phyloP scores from a whole-genome alignment of 2,888 invertebrate species.

The Eupithecia abbreviata region DNA sequence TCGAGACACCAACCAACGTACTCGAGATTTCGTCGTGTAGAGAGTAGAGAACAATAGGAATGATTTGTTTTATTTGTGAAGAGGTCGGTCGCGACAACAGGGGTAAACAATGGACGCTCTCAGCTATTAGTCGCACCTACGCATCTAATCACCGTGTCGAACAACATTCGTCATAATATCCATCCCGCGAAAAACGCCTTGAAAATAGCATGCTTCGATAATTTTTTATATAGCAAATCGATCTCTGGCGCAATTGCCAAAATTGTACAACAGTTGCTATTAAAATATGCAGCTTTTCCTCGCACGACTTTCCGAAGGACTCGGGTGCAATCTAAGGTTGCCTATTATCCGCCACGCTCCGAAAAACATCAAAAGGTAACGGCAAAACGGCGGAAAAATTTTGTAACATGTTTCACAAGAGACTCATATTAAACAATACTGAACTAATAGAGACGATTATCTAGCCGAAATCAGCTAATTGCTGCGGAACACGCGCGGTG shows the following conservation, averaged over 20 bases:
- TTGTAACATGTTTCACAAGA: constrained; percentile 80
- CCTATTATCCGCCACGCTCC: constrained; percentile 83
- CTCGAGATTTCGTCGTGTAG: constrained; percentile 39
- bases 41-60: constrained; percentile 59
- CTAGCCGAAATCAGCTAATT: constrained; percentile 79
- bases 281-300: constrained; percentile 80
- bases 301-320: constrained; percentile 77
- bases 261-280: constrained; percentile 71
- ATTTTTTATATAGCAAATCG: constrained; percentile 61
- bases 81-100: constrained; percentile 58
- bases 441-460: constrained; percentile 79
- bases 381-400: constrained; percentile 79
- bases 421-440: constrained; percentile 81
- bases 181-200: constrained; percentile 55
- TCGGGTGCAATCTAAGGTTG: constrained; percentile 80
- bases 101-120: constrained; percentile 67
- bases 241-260: constrained; percentile 57
- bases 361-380: constrained; percentile 82
- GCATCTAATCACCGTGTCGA: constrained; percentile 61
- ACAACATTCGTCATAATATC: constrained; percentile 51
- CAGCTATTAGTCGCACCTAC: constrained; percentile 59
- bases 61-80: constrained; percentile 57
- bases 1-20: constrained; percentile 29
- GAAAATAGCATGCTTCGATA: constrained; percentile 60
- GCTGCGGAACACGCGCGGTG: constrained; percentile 70